Percentiles rank a stretch among this genome's conserved stretches.
Conservation (phyloP, 2,113 vertebrate species). For the Chionomys nivalis region DNA sequence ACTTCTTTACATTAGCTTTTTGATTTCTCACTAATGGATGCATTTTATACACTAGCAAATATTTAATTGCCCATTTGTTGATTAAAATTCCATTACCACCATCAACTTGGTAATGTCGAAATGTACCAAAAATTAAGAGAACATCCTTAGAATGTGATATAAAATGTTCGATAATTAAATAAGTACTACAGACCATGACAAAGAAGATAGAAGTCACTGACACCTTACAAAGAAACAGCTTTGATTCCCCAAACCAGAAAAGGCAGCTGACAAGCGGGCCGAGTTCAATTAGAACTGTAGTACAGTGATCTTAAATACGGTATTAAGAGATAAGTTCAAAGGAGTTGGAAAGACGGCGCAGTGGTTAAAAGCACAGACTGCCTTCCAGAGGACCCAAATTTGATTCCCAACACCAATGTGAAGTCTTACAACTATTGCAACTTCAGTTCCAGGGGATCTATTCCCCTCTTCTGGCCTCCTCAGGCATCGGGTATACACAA, state of each 20-base stretch:
- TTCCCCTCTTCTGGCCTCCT: not conserved
- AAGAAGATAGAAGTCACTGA: not conserved
- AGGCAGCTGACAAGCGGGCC: not conserved
- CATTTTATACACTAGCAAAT: not conserved
- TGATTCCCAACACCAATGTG: not conserved
- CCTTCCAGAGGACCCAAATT: not conserved
- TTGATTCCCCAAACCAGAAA: not conserved
- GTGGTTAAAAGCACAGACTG: not conserved
- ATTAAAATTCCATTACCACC: not conserved
- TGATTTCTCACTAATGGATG: not conserved
- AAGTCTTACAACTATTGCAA: not conserved
- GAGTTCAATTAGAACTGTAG: fast-evolving
- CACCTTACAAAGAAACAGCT: not conserved
- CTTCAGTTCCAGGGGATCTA: not conserved
- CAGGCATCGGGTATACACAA: not conserved
- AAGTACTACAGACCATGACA: not conserved
- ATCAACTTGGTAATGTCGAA: not conserved
- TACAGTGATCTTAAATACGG: not conserved
- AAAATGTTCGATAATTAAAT: conserved; percentile 10
- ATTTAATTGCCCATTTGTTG: not conserved
- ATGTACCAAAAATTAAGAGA: not conserved
- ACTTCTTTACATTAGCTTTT: not conserved
- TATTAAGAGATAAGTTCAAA: not conserved
- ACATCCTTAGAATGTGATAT: not conserved
- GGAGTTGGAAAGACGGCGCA: not conserved